phyloP scores from a whole-genome alignment of 53 echinoderm and acorn worm species.

The Stichopus horrens region DNA sequence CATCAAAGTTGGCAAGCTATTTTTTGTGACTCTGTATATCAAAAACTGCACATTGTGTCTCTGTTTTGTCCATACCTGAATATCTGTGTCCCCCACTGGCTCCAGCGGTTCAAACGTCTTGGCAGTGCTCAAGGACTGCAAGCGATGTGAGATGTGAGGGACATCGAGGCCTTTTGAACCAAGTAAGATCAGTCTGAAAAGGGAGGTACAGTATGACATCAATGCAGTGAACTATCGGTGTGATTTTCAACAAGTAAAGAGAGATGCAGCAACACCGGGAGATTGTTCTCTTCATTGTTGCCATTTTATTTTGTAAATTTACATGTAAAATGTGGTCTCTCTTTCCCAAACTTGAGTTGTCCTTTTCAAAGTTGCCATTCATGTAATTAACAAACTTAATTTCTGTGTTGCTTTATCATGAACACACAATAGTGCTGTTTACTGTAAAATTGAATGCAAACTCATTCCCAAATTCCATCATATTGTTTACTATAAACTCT shows the following conservation, averaged over 20 bases:
- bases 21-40: background rate
- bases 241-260: background rate
- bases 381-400: no score
- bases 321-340: no score
- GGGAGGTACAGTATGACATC: background rate
- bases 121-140: conserved; percentile 87
- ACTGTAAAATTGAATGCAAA: no score
- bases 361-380: no score
- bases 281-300: background rate
- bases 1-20: no score
- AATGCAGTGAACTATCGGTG: background rate
- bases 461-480: no score
- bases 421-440: no score
- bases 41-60: background rate
- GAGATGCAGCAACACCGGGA: background rate
- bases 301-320: background rate
- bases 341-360: no score
- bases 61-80: conserved; percentile 64
- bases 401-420: no score
- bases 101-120: conserved; percentile 96
- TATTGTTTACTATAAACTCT: no score
- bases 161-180: conserved; percentile 95
- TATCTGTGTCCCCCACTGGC: conserved; percentile 94
- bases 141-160: conserved; percentile 87
- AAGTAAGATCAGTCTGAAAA: conserved; percentile 77